Evolutionary conservation across 2,888 invertebrate genomes (phyloP).

Genomic region (Melanotus villosus): DNA sequence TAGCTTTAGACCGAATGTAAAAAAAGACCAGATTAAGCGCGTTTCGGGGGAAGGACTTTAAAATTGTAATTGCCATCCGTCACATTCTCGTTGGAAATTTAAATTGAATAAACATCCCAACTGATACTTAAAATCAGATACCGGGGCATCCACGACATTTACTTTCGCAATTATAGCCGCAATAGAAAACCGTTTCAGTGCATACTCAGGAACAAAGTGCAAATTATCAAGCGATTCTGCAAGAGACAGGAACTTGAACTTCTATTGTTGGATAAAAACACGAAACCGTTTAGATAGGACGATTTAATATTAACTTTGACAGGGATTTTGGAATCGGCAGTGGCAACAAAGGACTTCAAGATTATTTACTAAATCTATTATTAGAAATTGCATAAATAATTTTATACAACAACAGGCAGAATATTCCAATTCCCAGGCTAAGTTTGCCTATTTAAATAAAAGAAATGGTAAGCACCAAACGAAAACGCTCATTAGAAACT

Average conservation of each 20-base stretch:
- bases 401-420: too few species aligned
- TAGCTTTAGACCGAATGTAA: slow-evolving; percentile 2
- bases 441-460: too few species aligned
- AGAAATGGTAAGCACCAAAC: too few species aligned
- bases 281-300: too few species aligned
- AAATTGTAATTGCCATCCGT: slow-evolving; percentile 7
- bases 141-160: background rate
- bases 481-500: too few species aligned
- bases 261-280: background rate
- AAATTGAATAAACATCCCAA: background rate
- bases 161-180: slow-evolving; percentile 10
- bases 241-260: background rate
- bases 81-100: background rate
- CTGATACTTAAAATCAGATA: slow-evolving; percentile 6
- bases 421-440: too few species aligned
- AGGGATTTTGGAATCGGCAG: too few species aligned
- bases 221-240: background rate
- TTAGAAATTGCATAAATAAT: too few species aligned
- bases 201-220: background rate
- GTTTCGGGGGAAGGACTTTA: background rate
- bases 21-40: slow-evolving; percentile 1
- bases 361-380: too few species aligned
- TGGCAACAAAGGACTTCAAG: too few species aligned
- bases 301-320: too few species aligned
- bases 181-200: background rate